Evolutionary conservation across 2,797 vertebrate species (phyloP), one percentile per base, ranked within the genome.

Genomic region (Hippocampus kuda): DNA sequence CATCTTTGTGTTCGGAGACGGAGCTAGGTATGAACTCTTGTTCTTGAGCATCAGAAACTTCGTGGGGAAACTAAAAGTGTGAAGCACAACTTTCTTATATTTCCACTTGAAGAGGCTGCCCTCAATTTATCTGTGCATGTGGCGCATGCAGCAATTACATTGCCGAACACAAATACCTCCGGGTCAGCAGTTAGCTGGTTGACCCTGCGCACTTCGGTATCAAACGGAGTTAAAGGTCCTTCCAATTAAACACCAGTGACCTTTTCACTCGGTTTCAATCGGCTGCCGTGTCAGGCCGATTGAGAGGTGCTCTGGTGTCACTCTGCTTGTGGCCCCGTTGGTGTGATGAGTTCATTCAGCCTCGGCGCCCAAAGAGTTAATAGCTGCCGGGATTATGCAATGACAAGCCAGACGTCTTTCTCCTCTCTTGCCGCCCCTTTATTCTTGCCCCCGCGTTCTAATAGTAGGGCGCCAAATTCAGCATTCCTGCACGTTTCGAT

Each of bases 341-440:
- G 86, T 80, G 69, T 74, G 83, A 89, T 83, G 83, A 87, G 82
- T 86, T 87, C 81, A 88, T 88, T 87, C 81, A 78, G 79, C 74
- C 77, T 34, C 67, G 16, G 83, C 70, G 82, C 57, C 81, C 82
- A 87, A 86, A 87, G 84, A 81, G 85, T 88, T 89, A 88, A 88
- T 79, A 72, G 81, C 81, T 80, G 83, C 75, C 65, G 72, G 83
- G 86, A 89, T 90, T 90, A 90, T 86, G 85, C 86, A 87, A 90
- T 59, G 77, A 82, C 79, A 82, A 79, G 78, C 81, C 82, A 87
- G 88, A 82, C 73, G 68, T 72, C 80, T 81, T 79, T 79, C 80
- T 76, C 77, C 63, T 72, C 81, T 68, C 74, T 54, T 46, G 20
- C 68, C 67, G 77, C 70, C 70, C 70, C 72, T 69, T 69, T 61